A percentile compares a stretch with the other conserved stretches of the same genome.
Conservation (phyloP, 2,113 vertebrate genomes). For the Nymphicus hollandicus region DNA sequence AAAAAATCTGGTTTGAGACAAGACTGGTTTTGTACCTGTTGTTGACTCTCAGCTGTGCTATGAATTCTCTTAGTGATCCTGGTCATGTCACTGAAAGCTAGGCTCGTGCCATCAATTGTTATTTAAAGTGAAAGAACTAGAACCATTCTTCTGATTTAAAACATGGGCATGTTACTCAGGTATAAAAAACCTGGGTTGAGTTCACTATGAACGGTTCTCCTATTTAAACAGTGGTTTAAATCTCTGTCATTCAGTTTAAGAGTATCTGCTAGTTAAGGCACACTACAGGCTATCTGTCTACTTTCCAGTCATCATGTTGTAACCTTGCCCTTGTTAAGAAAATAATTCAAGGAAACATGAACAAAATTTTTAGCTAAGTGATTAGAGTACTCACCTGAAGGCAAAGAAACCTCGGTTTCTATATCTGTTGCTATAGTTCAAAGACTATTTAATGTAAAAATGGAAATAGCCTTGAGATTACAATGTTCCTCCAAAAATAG, state of each 20-base stretch:
- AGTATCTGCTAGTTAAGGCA: not conserved
- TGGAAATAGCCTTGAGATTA: conserved; percentile 14
- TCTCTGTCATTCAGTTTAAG: not conserved
- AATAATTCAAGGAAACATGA: not conserved
- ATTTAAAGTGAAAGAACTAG: not conserved
- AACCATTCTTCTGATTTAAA: not conserved
- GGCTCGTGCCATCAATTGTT: not conserved
- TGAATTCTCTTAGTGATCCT: not conserved
- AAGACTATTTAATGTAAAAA: conserved; percentile 8
- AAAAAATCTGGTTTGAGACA: not conserved
- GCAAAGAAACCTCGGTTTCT: not conserved
- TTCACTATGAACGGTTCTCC: not conserved
- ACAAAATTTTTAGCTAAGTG: not conserved
- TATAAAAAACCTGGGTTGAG: not conserved
- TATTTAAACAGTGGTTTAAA: not conserved
- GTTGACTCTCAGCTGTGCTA: not conserved
- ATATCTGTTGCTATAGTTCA: not conserved
- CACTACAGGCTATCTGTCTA: not conserved
- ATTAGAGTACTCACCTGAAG: not conserved
- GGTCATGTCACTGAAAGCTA: not conserved
- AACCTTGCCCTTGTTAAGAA: not conserved
- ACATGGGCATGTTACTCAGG: not conserved
- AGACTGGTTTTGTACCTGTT: not conserved
- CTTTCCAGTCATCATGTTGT: not conserved
- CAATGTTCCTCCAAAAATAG: not conserved